Evolutionary conservation across 1,140 invertebrate genomes (phyloP).

Genomic region (Cydia strobilella): DNA sequence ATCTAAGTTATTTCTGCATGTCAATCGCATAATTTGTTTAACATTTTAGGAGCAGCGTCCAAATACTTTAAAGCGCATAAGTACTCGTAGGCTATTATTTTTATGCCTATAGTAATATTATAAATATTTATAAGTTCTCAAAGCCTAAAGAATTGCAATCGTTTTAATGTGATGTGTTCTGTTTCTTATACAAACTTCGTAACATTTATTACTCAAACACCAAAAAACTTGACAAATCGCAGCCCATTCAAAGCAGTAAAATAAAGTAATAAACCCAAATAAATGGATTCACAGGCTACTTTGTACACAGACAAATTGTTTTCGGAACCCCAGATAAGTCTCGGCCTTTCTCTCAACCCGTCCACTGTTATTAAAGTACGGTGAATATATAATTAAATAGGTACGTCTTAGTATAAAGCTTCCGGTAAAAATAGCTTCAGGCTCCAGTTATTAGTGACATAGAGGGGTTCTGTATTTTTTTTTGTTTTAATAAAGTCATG

Average conservation of each 20-base stretch:
- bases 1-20: no score
- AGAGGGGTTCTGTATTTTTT: not conserved
- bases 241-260: not conserved
- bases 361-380: conserved; percentile 31
- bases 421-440: not conserved
- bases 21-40: no score
- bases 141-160: not conserved
- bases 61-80: no score
- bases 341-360: conserved; percentile 29
- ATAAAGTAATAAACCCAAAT: not conserved
- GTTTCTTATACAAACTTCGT: conserved; percentile 4
- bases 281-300: conserved; percentile 15
- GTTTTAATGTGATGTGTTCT: not conserved
- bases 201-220: not conserved
- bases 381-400: conserved; percentile 31
- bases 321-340: not conserved
- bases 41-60: no score
- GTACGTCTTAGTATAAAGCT: conserved; percentile 8
- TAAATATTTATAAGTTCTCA: no score
- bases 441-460: not conserved
- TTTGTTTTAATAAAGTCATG: no score
- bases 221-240: conserved; percentile 2
- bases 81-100: no score
- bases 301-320: conserved; percentile 27
- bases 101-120: no score